Evolutionary conservation across 2,888 invertebrate genomes (phyloP), one percentile per base, ranked within the genome.

Genomic region (Notocelia uddmanniana): DNA sequence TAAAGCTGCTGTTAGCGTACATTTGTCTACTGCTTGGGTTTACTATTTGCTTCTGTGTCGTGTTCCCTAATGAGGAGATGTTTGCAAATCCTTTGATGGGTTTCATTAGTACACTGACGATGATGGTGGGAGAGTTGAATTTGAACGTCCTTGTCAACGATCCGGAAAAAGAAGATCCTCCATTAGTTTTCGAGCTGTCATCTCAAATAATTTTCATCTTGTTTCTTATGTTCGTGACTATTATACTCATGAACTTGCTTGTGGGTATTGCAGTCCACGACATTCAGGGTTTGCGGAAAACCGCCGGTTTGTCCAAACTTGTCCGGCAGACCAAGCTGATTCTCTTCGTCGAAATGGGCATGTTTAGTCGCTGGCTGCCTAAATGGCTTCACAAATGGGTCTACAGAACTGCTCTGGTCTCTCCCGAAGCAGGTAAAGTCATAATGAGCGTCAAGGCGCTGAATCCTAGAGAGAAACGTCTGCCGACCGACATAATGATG

Each of bases 181-280:
- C 96, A 0, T 94, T 97, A 77, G 88, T 96, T 45, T 94, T 97
- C 37, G 97, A 97, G 85, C 93, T 97, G 11, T 97, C 97, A 71
- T 96, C 97, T 0, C 97, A 97, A 88, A 95, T 97, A 3, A 97
- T 97, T 15, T 97, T 97, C 81, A 96, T 97, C 21, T 87, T 97
- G 0, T 97, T 97, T 76, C 92, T 97, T 2, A 94, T 97, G 80
- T 97, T 97, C 84, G 97, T 97, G 0, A 97, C 97, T 0, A 97
- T 97, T 15, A 97, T 97, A 63, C 86, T 97, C 55, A 97, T 97
- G 97, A 97, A 97, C 89, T 90, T 97, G 2, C 92, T 97, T 0
- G 97, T 97, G 6, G 97, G 97, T 88, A 97, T 97, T 71, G 97
- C 97, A 0, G 97, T 97, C 0, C 97, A 97, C 75, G 97, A 97